A percentile compares a stretch with the other conserved stretches of the same genome.
phyloP scores from a whole-genome alignment of 2,797 vertebrate species.

The Etheostoma perlongum region DNA sequence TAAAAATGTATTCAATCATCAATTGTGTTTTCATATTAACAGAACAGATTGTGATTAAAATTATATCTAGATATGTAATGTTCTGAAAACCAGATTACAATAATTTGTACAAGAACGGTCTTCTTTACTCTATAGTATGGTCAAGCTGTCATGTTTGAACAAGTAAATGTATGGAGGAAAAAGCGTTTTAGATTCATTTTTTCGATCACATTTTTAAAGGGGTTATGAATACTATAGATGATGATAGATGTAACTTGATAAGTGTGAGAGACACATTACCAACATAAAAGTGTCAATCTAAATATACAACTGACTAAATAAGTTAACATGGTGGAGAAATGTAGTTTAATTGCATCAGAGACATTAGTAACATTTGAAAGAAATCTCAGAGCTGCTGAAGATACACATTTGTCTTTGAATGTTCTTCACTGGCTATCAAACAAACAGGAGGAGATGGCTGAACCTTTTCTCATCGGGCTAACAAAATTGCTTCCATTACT shows the following conservation, averaged over 20 bases:
- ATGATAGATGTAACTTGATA: neutral
- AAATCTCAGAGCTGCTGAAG: constrained; percentile 22
- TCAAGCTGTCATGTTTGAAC: neutral
- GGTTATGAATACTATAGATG: neutral
- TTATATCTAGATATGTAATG: neutral
- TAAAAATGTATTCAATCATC: neutral
- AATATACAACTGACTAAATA: constrained; percentile 19
- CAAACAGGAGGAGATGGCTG: constrained; percentile 57
- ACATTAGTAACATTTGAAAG: constrained; percentile 6
- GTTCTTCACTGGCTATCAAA: constrained; percentile 42
- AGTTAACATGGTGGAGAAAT: constrained; percentile 10
- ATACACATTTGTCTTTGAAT: constrained; percentile 39
- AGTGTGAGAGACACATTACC: neutral
- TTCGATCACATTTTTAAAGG: neutral
- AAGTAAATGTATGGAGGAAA: neutral
- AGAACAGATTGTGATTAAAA: neutral
- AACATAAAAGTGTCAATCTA: constrained; percentile 6
- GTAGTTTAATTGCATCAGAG: constrained; percentile 23
- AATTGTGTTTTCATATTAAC: constrained; percentile 10
- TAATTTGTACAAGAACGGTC: neutral
- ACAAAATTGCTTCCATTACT: constrained; percentile 65
- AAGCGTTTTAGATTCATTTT: neutral
- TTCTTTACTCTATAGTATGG: neutral
- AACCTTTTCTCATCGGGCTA: constrained; percentile 46
- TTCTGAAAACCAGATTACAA: constrained; percentile 7